Conservation (phyloP, 1,140 invertebrate genomes). For the Eriosoma lanigerum region DNA sequence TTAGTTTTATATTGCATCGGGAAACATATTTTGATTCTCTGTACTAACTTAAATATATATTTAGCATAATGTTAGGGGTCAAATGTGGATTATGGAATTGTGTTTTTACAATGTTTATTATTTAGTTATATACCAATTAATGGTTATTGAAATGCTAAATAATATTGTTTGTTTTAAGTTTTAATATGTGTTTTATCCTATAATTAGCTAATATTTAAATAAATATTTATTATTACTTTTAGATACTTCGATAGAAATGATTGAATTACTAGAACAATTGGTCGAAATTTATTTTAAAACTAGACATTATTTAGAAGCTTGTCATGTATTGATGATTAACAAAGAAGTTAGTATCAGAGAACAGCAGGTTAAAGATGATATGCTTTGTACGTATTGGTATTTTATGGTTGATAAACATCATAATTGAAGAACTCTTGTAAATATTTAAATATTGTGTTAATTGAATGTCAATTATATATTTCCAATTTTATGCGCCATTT, state of each 20-base stretch:
- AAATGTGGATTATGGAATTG: too few relatives aligned
- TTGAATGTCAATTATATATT: not conserved
- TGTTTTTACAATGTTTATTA: too few relatives aligned
- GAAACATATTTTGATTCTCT: too few relatives aligned
- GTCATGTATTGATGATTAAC: not conserved
- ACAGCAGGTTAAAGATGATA: conserved; percentile 26
- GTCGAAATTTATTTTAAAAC: not conserved
- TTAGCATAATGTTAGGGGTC: too few relatives aligned
- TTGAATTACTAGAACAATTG: conserved; percentile 11
- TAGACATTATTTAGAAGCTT: not conserved
- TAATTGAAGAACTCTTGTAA: not conserved
- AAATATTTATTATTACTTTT: not conserved
- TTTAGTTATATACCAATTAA: too few relatives aligned
- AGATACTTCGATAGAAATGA: conserved; percentile 21
- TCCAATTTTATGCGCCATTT: not conserved
- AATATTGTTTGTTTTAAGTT: too few relatives aligned
- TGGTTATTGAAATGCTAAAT: too few relatives aligned
- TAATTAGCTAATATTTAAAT: too few relatives aligned
- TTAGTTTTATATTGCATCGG: too few relatives aligned
- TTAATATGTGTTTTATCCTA: too few relatives aligned
- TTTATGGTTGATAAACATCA: not conserved
- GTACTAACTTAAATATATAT: too few relatives aligned
- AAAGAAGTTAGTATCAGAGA: conserved; percentile 18
- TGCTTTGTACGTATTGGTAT: conserved; percentile 32
- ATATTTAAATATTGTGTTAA: not conserved